Evolutionary conservation across 1,140 invertebrate species (phyloP).

Genomic region (Charaxes varanes): DNA sequence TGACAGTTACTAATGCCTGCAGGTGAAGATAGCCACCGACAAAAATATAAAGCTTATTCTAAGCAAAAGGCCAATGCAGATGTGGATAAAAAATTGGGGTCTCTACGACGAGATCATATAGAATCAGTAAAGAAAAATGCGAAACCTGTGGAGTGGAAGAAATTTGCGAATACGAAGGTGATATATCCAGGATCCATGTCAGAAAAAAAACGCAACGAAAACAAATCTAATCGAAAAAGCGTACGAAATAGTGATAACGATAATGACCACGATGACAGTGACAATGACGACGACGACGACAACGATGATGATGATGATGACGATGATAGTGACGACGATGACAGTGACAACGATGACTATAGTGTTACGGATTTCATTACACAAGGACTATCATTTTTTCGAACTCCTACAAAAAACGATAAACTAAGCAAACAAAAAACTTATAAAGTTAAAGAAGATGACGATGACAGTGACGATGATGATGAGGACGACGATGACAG

Average conservation of each 20-base stretch:
- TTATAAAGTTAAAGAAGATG: slow-evolving; percentile 25
- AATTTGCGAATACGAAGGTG: slow-evolving; percentile 33
- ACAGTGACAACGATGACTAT: slow-evolving; percentile 66
- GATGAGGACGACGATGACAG: slow-evolving; percentile 71
- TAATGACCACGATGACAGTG: slow-evolving; percentile 62
- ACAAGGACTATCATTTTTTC: slow-evolving; percentile 2
- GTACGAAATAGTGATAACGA: slow-evolving; percentile 59
- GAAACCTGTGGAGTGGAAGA: slow-evolving; percentile 29
- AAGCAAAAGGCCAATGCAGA: slow-evolving; percentile 69
- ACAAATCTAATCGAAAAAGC: slow-evolving; percentile 51
- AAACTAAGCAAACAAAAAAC: slow-evolving; percentile 15
- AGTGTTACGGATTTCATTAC: slow-evolving; percentile 1
- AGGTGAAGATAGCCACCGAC: slow-evolving; percentile 72
- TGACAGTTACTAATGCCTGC: slow-evolving; percentile 76
- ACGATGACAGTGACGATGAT: slow-evolving; percentile 63
- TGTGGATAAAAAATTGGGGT: slow-evolving; percentile 57
- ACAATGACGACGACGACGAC: slow-evolving; percentile 68
- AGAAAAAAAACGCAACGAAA: slow-evolving; percentile 53
- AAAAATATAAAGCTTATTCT: slow-evolving; percentile 59
- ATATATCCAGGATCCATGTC: slow-evolving; percentile 24
- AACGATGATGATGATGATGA: slow-evolving; percentile 34
- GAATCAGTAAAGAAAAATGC: slow-evolving; percentile 17
- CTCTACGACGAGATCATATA: slow-evolving; percentile 21
- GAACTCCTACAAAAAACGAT: slow-evolving; percentile 11
- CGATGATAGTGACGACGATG: slow-evolving; percentile 30